These are phyloP conservation scores for Drymodes brunneopygia DNA, from an alignment of 2,113 vertebrate genomes.

Conservation along the genomic window DNA sequence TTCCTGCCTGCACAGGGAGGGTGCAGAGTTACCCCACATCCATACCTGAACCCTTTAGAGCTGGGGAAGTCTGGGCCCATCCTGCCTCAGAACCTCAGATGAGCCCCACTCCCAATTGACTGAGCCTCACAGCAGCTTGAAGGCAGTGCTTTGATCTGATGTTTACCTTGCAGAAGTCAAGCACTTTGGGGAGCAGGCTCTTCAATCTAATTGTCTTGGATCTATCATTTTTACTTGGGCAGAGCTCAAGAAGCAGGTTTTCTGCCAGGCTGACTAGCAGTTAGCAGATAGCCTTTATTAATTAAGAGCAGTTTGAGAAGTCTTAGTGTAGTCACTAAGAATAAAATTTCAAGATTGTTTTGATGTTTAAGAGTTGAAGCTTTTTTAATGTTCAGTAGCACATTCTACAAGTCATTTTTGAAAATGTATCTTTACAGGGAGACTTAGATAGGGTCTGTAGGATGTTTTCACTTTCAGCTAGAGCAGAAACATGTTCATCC, in stretches of 20 bases:
- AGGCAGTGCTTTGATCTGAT: neutral
- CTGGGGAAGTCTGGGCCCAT: neutral
- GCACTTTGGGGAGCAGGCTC: neutral
- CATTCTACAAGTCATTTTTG: neutral
- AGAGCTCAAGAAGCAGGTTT: neutral
- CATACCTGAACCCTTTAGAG: neutral
- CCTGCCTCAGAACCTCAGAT: neutral
- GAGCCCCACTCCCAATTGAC: neutral
- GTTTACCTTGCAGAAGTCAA: neutral
- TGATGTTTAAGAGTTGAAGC: neutral
- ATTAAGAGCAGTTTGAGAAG: neutral
- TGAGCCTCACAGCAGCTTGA: neutral
- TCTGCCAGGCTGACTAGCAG: neutral
- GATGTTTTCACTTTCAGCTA: neutral
- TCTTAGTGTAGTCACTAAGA: neutral
- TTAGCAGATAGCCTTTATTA: neutral
- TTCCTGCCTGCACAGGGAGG: neutral
- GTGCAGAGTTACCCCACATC: neutral
- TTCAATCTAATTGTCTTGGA: neutral
- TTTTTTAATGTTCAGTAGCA: neutral
- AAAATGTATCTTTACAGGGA: neutral
- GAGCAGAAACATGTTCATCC: fast-evolving
- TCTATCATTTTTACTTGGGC: neutral
- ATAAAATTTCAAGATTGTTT: neutral
- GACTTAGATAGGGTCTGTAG: neutral